Conservation (phyloP, 53 echinoderm and acorn worm species). For the Apostichopus leukothele region DNA sequence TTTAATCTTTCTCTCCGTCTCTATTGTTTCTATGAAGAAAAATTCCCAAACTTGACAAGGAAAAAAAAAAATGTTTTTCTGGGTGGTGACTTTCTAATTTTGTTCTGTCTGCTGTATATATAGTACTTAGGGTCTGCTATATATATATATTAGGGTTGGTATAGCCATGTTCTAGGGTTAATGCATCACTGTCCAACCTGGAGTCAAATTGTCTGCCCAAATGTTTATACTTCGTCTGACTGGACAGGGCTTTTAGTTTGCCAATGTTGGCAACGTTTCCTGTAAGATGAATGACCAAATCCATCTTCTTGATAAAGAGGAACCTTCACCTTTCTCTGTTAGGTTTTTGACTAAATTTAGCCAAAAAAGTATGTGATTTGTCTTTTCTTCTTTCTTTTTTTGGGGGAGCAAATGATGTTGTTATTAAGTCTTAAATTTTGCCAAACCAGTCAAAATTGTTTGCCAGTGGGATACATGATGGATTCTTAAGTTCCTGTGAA, state of each 20-base stretch:
- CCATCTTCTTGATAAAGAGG: not conserved
- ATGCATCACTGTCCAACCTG: constrained; percentile 32
- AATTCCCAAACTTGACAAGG: too few relatives aligned
- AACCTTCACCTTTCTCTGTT: not conserved
- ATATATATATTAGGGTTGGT: not conserved
- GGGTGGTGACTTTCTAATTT: too few relatives aligned
- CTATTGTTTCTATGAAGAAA: too few relatives aligned
- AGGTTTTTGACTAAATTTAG: not conserved
- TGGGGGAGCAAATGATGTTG: not conserved
- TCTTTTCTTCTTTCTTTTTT: not conserved
- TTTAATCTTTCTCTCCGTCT: too few relatives aligned
- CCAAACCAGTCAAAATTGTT: constrained; percentile 3
- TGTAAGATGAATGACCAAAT: constrained; percentile 1
- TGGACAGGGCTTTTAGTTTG: constrained; percentile 4
- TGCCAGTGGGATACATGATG: not conserved
- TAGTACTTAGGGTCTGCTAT: too few relatives aligned
- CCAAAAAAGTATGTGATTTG: not conserved
- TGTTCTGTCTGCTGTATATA: too few relatives aligned
- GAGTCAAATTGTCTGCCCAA: constrained; percentile 17
- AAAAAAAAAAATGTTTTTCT: too few relatives aligned
- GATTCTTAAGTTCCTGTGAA: not conserved
- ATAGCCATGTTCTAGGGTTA: not conserved
- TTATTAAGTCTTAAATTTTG: constrained; percentile 5
- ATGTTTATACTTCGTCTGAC: constrained; percentile 20
- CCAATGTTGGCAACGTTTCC: not conserved